phyloP scores from a whole-genome alignment of 2,888 invertebrate genomes.

The Drosophila paramelanica region DNA sequence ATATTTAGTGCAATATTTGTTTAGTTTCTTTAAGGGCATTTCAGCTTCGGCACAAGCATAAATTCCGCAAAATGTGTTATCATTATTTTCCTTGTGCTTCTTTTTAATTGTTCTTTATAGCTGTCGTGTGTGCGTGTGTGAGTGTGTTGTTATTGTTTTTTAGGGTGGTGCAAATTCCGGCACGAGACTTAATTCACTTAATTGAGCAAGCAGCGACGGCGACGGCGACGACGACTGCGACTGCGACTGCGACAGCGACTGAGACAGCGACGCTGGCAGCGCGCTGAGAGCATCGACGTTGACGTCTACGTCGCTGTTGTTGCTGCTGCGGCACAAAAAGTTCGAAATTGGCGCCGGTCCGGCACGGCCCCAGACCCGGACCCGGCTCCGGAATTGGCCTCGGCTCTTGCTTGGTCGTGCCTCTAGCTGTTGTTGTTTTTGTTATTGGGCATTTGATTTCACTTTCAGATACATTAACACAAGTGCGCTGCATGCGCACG shows the following conservation, averaged over 20 bases:
- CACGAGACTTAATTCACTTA: slow-evolving; percentile 82
- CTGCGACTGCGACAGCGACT: slow-evolving; percentile 24
- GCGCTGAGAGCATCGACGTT: slow-evolving; percentile 26
- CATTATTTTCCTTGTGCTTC: slow-evolving; percentile 41
- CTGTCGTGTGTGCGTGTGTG: slow-evolving; percentile 13
- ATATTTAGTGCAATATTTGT: not conserved
- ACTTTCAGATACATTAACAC: slow-evolving; percentile 76
- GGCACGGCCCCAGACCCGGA: slow-evolving; percentile 42
- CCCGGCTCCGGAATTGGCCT: slow-evolving; percentile 45
- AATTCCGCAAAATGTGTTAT: slow-evolving; percentile 35
- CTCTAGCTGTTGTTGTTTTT: slow-evolving; percentile 20
- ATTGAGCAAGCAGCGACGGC: slow-evolving; percentile 71
- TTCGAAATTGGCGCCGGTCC: slow-evolving; percentile 70
- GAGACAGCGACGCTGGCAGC: slow-evolving; percentile 19
- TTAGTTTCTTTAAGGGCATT: slow-evolving; percentile 30
- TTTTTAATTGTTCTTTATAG: slow-evolving; percentile 68
- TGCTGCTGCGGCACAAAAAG: slow-evolving; percentile 59
- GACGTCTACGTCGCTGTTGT: slow-evolving; percentile 42
- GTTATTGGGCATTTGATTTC: slow-evolving; percentile 65
- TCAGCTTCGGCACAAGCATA: slow-evolving; percentile 5
- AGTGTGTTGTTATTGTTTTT: slow-evolving; percentile 52
- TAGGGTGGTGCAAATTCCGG: slow-evolving; percentile 78
- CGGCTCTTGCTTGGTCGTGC: slow-evolving; percentile 19
- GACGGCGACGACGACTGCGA: slow-evolving; percentile 16
- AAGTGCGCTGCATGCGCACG: slow-evolving; percentile 74